Conservation (phyloP, 2,113 vertebrate species). For the Ciconia boyciana region DNA sequence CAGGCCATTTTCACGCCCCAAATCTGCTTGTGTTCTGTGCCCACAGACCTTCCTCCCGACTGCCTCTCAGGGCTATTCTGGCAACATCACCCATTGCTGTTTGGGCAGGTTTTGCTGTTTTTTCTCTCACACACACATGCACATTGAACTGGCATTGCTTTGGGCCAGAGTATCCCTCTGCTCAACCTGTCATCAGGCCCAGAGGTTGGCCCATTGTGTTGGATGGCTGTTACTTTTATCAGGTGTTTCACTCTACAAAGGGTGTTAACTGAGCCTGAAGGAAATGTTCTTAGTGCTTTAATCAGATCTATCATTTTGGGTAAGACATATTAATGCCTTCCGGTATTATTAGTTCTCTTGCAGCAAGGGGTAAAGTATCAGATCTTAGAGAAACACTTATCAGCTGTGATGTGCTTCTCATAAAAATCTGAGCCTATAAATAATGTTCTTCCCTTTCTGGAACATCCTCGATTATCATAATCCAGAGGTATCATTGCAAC, state of each 20-base stretch:
- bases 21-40: background rate
- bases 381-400: background rate
- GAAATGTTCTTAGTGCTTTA: background rate
- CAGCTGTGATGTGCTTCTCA: background rate
- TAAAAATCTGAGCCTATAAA: background rate
- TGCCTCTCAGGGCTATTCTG: background rate
- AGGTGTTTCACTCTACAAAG: background rate
- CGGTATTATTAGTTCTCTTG: background rate
- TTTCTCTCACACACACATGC: background rate
- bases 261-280: background rate
- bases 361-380: background rate
- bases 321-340: background rate
- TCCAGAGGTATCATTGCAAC: background rate
- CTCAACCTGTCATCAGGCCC: background rate
- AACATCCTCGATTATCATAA: background rate
- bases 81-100: background rate
- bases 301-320: background rate
- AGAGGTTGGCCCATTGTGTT: background rate
- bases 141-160: background rate
- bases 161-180: background rate
- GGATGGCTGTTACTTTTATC: background rate
- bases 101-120: background rate
- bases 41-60: background rate
- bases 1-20: background rate
- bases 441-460: slow-evolving; percentile 15